phyloP scores from a whole-genome alignment of 2,113 vertebrate species.

The Etia nguti region DNA sequence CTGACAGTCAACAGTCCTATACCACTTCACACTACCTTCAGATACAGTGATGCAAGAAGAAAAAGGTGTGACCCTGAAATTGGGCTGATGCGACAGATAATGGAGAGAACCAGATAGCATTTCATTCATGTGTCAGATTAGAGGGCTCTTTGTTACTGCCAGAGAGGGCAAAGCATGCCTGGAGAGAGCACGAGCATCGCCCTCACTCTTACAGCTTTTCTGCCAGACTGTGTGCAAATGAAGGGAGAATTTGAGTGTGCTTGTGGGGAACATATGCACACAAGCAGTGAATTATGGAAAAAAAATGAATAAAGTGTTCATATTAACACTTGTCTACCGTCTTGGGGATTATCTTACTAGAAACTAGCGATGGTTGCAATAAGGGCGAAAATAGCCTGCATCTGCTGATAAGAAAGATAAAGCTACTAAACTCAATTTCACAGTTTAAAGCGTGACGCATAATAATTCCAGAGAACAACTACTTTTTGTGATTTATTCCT shows the following conservation, averaged over 20 bases:
- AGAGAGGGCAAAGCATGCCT: conserved; percentile 27
- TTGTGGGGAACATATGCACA: neutral
- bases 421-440: conserved; percentile 9
- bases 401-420: neutral
- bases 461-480: neutral
- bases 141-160: conserved; percentile 44
- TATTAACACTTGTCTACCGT: neutral
- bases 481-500: neutral
- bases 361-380: no score
- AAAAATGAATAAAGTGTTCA: neutral
- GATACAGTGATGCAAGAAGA: neutral
- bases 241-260: neutral
- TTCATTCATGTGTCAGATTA: conserved; percentile 63
- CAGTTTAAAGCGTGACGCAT: neutral
- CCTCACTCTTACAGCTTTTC: neutral
- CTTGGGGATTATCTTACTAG: neutral
- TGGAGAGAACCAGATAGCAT: conserved; percentile 37
- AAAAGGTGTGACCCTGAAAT: conserved; percentile 21
- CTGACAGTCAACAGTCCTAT: neutral
- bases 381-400: neutral
- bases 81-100: conserved; percentile 42
- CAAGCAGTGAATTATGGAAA: neutral
- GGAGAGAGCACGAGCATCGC: conserved; percentile 31
- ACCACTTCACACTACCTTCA: neutral
- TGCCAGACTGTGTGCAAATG: neutral